These are phyloP conservation scores for Xyrichtys novacula DNA, from an alignment of 2,797 vertebrate genomes.

Conservation along the genomic window DNA sequence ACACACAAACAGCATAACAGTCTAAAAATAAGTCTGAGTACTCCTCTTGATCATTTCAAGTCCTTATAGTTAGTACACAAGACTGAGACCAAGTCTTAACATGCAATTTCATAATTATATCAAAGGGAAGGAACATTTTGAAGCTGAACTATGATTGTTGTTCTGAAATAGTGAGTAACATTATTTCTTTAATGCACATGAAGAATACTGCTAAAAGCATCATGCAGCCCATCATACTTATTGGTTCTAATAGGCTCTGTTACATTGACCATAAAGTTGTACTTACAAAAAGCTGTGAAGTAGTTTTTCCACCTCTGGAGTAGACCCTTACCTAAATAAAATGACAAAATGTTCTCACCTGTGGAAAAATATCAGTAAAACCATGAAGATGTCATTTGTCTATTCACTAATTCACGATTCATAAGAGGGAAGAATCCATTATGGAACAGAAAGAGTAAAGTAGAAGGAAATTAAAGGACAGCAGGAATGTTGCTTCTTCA, in stretches of 20 bases:
- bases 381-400: background rate
- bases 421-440: no score
- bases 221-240: background rate
- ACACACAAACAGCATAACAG: no score
- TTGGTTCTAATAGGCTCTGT: background rate
- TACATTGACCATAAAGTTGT: background rate
- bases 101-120: no score
- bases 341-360: background rate
- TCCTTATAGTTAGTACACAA: no score
- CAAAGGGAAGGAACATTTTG: no score
- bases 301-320: conserved; percentile 39
- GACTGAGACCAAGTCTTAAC: no score
- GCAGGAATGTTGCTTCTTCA: conserved; percentile 34
- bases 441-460: conserved; percentile 11
- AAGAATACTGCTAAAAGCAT: background rate
- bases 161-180: no score
- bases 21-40: no score
- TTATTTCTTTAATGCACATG: background rate
- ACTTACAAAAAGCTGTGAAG: background rate
- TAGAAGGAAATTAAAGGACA: conserved; percentile 10
- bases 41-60: no score
- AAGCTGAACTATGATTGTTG: no score
- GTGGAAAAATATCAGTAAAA: background rate
- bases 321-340: conserved; percentile 8
- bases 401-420: no score